Base-by-base conservation (phyloP, 2,797 vertebrate genomes). In the Betta splendens region DNA sequence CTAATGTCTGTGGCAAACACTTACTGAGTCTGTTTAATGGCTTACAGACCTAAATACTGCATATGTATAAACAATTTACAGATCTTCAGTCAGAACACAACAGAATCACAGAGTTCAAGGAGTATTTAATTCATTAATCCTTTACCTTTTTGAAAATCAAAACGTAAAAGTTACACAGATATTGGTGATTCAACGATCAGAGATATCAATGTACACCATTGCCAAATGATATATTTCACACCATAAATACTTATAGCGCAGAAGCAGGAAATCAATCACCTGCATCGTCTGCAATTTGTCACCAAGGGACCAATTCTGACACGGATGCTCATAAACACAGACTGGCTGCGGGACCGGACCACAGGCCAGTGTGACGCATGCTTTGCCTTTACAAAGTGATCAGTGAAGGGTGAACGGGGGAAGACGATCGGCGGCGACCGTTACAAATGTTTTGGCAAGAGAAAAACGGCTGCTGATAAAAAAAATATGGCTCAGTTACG, bases 141-240 rank as follows among this genome's bases (percentile, higher is more conserved):
- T 89, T 89, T 88, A 87, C 84, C 89, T 88, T 88, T 87, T 89
- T 89, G 87, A 85, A 92, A 91, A 92, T 90, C 86, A 90, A 89
- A 91, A 89, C 87, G 83, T 84, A 89, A 88, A 87, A 89, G 82
- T 88, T 89, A 92, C 89, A 92, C 89, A 92, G 89, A 87, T 89
- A 89, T 85, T 91, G 84, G 81, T 91, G 90, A 90, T 87, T 92
- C 79, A 88, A 91, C 87, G 75, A 87, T 91, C 87, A 90, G 90
- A 87, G 88, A 92, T 89, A 89, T 89, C 89, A 92, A 91, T 91
- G 91, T 92, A 93, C 91, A 92, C 85, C 81, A 88, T 87, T 83
- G 88, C 85, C 89, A 92, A 91, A 91, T 92, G 89, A 91, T 91
- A 91, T 92, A 91, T 89, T 88, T 90, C 90, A 93, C 91, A 93